Evolutionary conservation across 1,140 invertebrate genomes (phyloP).

Genomic region (Drosophila virilis): DNA sequence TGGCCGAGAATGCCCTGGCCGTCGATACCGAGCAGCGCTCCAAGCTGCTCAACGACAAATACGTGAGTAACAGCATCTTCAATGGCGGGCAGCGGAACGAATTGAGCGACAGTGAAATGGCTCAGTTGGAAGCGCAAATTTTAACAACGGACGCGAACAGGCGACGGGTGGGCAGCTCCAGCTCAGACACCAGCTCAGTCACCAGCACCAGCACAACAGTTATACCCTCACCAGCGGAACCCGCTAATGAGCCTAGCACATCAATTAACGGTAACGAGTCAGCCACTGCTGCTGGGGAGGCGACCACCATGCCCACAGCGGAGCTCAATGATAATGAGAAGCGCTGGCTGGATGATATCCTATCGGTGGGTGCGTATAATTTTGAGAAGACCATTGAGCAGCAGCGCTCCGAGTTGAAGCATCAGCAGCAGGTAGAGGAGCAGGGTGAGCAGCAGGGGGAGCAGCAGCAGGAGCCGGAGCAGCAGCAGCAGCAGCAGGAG

Average conservation of each 20-base stretch:
- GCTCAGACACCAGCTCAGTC: constrained; percentile 8
- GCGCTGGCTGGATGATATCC: constrained; percentile 79
- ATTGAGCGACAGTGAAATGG: constrained; percentile 73
- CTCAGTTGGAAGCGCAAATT: constrained; percentile 73
- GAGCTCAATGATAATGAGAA: constrained; percentile 81
- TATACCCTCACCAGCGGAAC: constrained; percentile 26
- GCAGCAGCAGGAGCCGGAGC: not conserved
- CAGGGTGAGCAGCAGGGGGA: not conserved
- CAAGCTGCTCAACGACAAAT: constrained; percentile 70
- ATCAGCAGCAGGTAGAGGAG: constrained; percentile 41
- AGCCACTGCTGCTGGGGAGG: constrained; percentile 28
- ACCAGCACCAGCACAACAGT: constrained; percentile 21
- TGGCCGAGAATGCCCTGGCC: constrained; percentile 48
- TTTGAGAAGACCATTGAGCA: constrained; percentile 71
- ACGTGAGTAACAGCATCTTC: constrained; percentile 75
- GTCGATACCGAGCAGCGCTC: constrained; percentile 40
- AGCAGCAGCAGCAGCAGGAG: constrained; percentile 20
- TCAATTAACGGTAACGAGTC: constrained; percentile 76
- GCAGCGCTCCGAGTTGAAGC: constrained; percentile 34
- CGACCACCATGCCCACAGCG: constrained; percentile 39
- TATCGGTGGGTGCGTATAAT: constrained; percentile 80
- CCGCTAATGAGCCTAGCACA: constrained; percentile 66
- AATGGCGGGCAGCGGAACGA: constrained; percentile 80
- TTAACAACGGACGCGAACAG: constrained; percentile 50
- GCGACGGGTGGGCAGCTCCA: constrained; percentile 41